These are phyloP conservation scores for Prochilodus magdalenae DNA, from an alignment of 2,113 vertebrate species.

Conservation along the genomic window DNA sequence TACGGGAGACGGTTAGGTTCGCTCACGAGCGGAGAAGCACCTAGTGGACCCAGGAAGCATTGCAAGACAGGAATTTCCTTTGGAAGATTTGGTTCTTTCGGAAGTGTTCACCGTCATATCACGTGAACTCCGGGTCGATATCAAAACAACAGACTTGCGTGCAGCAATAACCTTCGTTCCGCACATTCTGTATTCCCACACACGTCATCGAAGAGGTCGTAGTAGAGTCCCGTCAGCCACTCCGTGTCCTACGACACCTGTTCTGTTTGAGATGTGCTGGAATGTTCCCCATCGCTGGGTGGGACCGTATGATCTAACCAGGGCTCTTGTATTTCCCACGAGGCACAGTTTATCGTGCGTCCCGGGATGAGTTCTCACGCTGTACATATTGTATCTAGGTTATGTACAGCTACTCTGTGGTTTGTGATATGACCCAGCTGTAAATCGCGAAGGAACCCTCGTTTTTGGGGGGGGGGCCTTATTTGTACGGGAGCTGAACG, in stretches of 20 bases:
- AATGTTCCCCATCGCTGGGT: constrained; percentile 22
- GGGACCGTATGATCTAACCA: not conserved
- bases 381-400: constrained; percentile 4
- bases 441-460: not conserved
- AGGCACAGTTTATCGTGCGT: not conserved
- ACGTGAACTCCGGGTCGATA: not conserved
- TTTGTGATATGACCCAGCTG: not conserved
- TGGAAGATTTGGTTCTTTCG: too few relatives aligned
- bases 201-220: constrained; percentile 1
- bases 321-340: not conserved
- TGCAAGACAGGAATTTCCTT: not conserved
- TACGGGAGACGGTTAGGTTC: too few relatives aligned
- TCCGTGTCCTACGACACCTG: not conserved
- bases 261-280: constrained; percentile 13
- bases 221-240: constrained; percentile 3
- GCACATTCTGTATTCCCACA: not conserved
- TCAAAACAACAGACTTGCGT: not conserved
- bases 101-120: not conserved
- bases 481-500: not conserved
- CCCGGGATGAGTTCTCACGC: not conserved
- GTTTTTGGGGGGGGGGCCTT: not conserved
- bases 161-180: constrained; percentile 3
- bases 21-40: not conserved
- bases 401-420: constrained; percentile 18
- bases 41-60: not conserved